Evolutionary conservation across 1,140 invertebrate species (phyloP).

Genomic region (Anastrepha obliqua): DNA sequence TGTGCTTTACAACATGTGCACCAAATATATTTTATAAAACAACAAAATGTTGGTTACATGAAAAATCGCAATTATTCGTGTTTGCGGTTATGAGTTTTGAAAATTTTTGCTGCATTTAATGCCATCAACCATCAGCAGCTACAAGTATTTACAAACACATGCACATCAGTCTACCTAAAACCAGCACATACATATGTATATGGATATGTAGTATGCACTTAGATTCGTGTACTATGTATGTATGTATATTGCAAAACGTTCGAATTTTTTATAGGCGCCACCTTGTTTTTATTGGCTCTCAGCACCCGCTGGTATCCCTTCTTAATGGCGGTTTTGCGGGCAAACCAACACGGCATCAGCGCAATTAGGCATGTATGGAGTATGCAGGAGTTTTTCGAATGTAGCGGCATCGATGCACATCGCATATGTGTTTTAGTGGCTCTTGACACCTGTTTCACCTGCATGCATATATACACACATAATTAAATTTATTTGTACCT

Average conservation of each 20-base stretch:
- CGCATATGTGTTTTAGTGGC: not conserved
- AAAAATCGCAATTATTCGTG: constrained; percentile 34
- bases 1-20: constrained; percentile 31
- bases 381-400: not conserved
- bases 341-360: not conserved
- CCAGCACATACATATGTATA: not conserved
- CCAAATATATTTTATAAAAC: constrained; percentile 23
- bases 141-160: not conserved
- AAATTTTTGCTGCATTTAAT: constrained; percentile 34
- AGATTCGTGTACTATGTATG: not conserved
- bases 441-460: not conserved
- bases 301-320: not conserved
- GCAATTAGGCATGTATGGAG: not conserved
- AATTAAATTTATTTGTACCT: too few species aligned
- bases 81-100: constrained; percentile 29
- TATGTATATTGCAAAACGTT: constrained; percentile 8
- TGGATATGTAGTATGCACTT: not conserved
- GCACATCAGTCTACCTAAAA: not conserved
- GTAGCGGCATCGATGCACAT: too few species aligned
- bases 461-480: too few species aligned
- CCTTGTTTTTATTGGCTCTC: constrained; percentile 14
- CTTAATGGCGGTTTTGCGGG: constrained; percentile 3
- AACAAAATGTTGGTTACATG: not conserved
- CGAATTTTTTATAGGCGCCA: constrained; percentile 25
- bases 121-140: not conserved